phyloP scores from a whole-genome alignment of 2,888 invertebrate genomes.

The Ryuthela nishihirai region DNA sequence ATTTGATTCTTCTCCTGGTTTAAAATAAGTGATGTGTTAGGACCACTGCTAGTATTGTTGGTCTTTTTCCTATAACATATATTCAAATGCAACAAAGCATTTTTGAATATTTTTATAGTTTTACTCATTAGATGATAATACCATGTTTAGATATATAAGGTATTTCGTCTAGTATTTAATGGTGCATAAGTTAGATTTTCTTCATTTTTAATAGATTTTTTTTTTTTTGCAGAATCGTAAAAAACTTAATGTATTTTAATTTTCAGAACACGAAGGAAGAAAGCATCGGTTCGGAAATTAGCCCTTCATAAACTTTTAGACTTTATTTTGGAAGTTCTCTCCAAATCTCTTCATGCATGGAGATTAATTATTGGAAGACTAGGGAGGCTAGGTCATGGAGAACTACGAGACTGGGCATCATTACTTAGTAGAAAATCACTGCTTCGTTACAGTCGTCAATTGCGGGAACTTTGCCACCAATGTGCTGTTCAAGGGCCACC shows the following conservation, averaged over 20 bases:
- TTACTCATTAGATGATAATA: too few relatives aligned
- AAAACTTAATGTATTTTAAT: too few relatives aligned
- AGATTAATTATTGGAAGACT: slow-evolving; percentile 92
- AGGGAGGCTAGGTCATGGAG: slow-evolving; percentile 96
- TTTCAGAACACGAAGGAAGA: slow-evolving; percentile 57
- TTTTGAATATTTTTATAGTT: too few relatives aligned
- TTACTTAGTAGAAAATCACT: slow-evolving; percentile 87
- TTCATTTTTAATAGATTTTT: too few relatives aligned
- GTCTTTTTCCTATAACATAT: too few relatives aligned
- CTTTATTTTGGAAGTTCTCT: slow-evolving; percentile 91
- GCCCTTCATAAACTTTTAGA: slow-evolving; percentile 94
- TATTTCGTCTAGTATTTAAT: background rate
- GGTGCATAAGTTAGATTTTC: background rate
- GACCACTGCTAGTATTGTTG: too few relatives aligned
- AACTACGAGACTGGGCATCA: slow-evolving; percentile 96
- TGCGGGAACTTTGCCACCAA: slow-evolving; percentile 86
- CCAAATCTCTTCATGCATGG: slow-evolving; percentile 84
- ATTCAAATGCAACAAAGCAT: too few relatives aligned
- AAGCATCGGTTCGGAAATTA: slow-evolving; percentile 81
- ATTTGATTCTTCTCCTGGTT: too few relatives aligned
- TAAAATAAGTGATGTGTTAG: too few relatives aligned
- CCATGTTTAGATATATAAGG: too few relatives aligned
- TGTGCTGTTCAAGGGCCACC: slow-evolving; percentile 77
- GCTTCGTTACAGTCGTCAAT: slow-evolving; percentile 75
- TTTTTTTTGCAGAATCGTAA: too few relatives aligned